These are phyloP conservation scores for Volucella inflata DNA, from an alignment of 2,888 invertebrate species.

Conservation along the genomic window DNA sequence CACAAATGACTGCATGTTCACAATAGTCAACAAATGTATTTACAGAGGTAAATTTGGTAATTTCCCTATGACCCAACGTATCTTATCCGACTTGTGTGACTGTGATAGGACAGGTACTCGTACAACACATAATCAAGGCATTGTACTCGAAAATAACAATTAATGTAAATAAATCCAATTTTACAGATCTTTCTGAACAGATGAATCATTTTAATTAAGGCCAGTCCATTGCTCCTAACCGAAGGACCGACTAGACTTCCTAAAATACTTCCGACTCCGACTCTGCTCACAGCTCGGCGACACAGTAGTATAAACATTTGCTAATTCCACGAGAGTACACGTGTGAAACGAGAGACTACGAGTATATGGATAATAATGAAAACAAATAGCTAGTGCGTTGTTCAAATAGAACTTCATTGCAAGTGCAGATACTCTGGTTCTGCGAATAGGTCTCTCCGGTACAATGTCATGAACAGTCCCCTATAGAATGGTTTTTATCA, in stretches of 20 bases:
- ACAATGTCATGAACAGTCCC: conserved; percentile 48
- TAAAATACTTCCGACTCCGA: conserved; percentile 27
- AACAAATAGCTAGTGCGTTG: conserved; percentile 10
- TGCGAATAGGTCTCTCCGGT: conserved; percentile 7
- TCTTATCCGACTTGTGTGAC: too few relatives aligned
- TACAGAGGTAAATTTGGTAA: too few relatives aligned
- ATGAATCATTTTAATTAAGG: neutral
- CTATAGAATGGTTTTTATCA: neutral
- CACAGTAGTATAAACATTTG: conserved; percentile 30
- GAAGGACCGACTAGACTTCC: conserved; percentile 22
- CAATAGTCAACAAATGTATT: too few relatives aligned
- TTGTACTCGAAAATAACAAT: too few relatives aligned
- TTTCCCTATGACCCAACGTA: too few relatives aligned
- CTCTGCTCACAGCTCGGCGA: neutral
- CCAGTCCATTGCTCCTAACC: conserved; percentile 33
- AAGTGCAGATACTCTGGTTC: conserved; percentile 56
- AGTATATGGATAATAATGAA: too few relatives aligned
- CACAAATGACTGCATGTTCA: too few relatives aligned
- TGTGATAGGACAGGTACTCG: too few relatives aligned
- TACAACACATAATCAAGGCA: too few relatives aligned
- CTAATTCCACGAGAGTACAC: conserved; percentile 29
- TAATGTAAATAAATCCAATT: too few relatives aligned
- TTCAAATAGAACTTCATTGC: conserved; percentile 46
- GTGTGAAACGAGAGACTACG: conserved; percentile 33
- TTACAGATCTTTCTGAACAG: too few relatives aligned